These are phyloP conservation scores for Phrynocephalus vlangalii DNA, from an alignment of 2,797 vertebrate genomes.

Conservation along the genomic window DNA sequence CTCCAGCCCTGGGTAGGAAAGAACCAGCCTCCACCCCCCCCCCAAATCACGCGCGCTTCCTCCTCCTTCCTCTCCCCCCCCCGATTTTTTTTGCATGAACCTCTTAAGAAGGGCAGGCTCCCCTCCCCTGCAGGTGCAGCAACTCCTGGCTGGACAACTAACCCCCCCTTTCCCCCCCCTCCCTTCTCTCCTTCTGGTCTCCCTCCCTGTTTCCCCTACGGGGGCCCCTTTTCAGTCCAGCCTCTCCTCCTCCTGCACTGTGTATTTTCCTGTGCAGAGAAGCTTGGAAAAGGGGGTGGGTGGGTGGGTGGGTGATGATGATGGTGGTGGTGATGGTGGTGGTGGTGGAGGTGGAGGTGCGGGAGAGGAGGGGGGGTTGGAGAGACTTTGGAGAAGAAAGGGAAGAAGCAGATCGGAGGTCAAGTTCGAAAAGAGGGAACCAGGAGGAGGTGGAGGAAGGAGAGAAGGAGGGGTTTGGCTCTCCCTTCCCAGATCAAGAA, in stretches of 20 bases:
- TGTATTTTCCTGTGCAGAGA: slow-evolving; percentile 42
- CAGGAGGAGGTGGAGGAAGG: background rate
- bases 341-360: background rate
- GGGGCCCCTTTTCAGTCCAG: slow-evolving; percentile 36
- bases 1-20: background rate
- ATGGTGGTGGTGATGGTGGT: background rate
- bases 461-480: background rate
- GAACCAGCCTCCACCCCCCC: too few relatives aligned
- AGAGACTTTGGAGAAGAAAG: background rate
- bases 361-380: too few relatives aligned
- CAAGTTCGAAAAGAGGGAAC: slow-evolving; percentile 38
- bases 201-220: slow-evolving; percentile 24
- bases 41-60: too few relatives aligned
- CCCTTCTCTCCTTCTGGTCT: background rate
- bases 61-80: too few relatives aligned
- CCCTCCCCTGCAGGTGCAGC: slow-evolving; percentile 39
- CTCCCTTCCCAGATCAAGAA: background rate
- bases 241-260: slow-evolving; percentile 14
- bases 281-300: background rate
- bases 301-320: too few relatives aligned
- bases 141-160: slow-evolving; percentile 29
- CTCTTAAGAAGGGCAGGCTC: background rate
- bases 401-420: slow-evolving; percentile 37
- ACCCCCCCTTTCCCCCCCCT: background rate
- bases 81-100: too few relatives aligned